These are phyloP conservation scores for Hemaris fuciformis DNA, from an alignment of 2,888 invertebrate genomes.

Conservation along the genomic window DNA sequence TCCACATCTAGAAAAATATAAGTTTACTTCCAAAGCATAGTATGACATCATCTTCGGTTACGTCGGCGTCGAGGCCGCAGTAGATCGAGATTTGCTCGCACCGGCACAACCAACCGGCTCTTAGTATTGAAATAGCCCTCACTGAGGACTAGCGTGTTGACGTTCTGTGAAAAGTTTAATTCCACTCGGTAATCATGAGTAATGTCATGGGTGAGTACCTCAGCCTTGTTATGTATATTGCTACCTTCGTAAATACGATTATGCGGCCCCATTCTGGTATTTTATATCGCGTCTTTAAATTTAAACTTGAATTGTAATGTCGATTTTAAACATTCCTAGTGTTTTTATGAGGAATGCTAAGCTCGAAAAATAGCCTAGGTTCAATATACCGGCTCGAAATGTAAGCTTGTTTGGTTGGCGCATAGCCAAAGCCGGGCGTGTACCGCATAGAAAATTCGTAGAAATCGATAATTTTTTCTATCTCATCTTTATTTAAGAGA, in stretches of 20 bases:
- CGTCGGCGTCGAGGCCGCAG: slow-evolving; percentile 38
- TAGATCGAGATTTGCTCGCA: slow-evolving; percentile 26
- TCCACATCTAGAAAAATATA: slow-evolving; percentile 24
- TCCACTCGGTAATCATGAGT: slow-evolving; percentile 53
- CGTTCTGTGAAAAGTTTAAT: slow-evolving; percentile 38
- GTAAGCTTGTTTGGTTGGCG: slow-evolving; percentile 60
- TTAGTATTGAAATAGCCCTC: slow-evolving; percentile 59
- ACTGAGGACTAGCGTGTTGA: slow-evolving; percentile 42
- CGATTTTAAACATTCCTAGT: neutral
- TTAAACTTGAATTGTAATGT: neutral
- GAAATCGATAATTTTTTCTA: slow-evolving; percentile 22
- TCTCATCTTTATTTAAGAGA: neutral
- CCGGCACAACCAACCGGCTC: slow-evolving; percentile 24
- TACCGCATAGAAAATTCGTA: slow-evolving; percentile 39
- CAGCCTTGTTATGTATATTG: neutral
- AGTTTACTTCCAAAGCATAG: slow-evolving; percentile 35
- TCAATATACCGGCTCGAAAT: slow-evolving; percentile 45
- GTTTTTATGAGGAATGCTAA: slow-evolving; percentile 15
- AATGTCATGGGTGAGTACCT: slow-evolving; percentile 68
- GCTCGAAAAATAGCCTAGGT: slow-evolving; percentile 21
- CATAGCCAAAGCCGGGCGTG: slow-evolving; percentile 59
- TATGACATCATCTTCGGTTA: slow-evolving; percentile 52
- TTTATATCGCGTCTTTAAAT: neutral
- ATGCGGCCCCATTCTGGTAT: neutral
- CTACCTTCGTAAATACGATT: neutral